Evolutionary conservation across 2,113 vertebrate species (phyloP), one percentile per base, ranked within the genome.

Genomic region (Rhinoptilus africanus): DNA sequence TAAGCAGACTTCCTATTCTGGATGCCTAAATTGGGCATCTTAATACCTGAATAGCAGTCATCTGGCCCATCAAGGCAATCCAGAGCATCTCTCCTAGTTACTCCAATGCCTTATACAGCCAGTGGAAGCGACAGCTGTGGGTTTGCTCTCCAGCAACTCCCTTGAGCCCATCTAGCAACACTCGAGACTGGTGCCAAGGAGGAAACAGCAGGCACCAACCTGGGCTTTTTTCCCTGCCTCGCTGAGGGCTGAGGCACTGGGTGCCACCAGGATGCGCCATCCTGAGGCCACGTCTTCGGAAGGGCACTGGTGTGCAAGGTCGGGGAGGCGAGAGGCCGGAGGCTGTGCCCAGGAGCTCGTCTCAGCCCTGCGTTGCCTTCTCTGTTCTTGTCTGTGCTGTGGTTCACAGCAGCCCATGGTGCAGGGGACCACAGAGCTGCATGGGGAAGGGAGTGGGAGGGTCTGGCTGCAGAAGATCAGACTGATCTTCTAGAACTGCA

Each of bases 1-100:
- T 37, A 84, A 84, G 86, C 68, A 88, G 54, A 91, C 76, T 93
- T 96, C 88, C 89, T 91, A 71, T 69, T 80, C 77, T 86, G 94
- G 50, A 69, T 91, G 84, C 79, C 86, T 91, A 77, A 93, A 86
- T 5, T 63, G 39, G 88, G 76, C 83, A 93, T 92, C 1, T 0
- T 91, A 86, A 74, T 89, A 84, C 41, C 45, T 63, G 95, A 96
- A 96, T 81, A 89, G 76, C 87, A 93, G 45, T 83, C 45, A 77
- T 92, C 76, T 92, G 79, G n/a, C 50, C 68, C n/a, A 78, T 68
- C 45, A 71, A 47, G 60, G 73, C 83, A 77, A 92, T 59, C 59
- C 86, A 86, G 79, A 62, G 32, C 54, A 77, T 86, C 59, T 94
- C 67, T 95, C 68, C 50, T 37, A 59, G 91, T 86, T 95, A 96